Conservation (phyloP, 2,797 vertebrate genomes). For the Menidia menidia region DNA sequence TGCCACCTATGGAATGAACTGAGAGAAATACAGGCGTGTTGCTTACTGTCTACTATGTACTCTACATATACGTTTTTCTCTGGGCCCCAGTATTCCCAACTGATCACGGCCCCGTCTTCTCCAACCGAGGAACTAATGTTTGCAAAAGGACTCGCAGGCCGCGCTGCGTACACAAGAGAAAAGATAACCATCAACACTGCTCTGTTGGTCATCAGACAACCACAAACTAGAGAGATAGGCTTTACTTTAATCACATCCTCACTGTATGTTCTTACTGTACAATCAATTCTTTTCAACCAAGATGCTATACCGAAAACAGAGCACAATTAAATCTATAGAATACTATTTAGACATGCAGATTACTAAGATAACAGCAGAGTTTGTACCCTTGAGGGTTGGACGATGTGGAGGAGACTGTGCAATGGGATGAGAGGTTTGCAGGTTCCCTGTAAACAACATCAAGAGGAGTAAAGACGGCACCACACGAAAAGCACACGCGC, state of each 20-base stretch:
- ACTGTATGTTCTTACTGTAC: slow-evolving; percentile 22
- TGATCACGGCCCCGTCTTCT: slow-evolving; percentile 91
- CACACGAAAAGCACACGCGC: slow-evolving; percentile 44
- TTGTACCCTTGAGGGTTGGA: slow-evolving; percentile 85
- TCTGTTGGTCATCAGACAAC: slow-evolving; percentile 41
- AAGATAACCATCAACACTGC: slow-evolving; percentile 68
- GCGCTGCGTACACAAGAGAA: slow-evolving; percentile 88
- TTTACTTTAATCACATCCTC: slow-evolving; percentile 25
- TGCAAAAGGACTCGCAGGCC: slow-evolving; percentile 86
- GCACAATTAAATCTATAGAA: slow-evolving; percentile 28
- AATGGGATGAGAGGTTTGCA: slow-evolving; percentile 84
- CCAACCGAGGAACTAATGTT: slow-evolving; percentile 87
- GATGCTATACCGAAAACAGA: slow-evolving; percentile 14
- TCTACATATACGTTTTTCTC: slow-evolving; percentile 94
- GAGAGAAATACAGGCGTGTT: slow-evolving; percentile 59
- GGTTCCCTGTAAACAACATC: slow-evolving; percentile 83
- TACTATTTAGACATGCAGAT: slow-evolving; percentile 37
- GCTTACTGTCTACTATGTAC: slow-evolving; percentile 94
- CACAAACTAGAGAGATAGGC: slow-evolving; percentile 22
- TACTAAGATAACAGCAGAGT: slow-evolving; percentile 66
- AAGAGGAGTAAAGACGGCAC: slow-evolving; percentile 79
- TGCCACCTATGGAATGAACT: slow-evolving; percentile 57
- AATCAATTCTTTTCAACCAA: slow-evolving; percentile 17
- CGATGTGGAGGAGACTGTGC: slow-evolving; percentile 76
- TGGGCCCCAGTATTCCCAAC: slow-evolving; percentile 95